phyloP scores from a whole-genome alignment of 1,140 invertebrate species.

The Pachypeltis micranthus region DNA sequence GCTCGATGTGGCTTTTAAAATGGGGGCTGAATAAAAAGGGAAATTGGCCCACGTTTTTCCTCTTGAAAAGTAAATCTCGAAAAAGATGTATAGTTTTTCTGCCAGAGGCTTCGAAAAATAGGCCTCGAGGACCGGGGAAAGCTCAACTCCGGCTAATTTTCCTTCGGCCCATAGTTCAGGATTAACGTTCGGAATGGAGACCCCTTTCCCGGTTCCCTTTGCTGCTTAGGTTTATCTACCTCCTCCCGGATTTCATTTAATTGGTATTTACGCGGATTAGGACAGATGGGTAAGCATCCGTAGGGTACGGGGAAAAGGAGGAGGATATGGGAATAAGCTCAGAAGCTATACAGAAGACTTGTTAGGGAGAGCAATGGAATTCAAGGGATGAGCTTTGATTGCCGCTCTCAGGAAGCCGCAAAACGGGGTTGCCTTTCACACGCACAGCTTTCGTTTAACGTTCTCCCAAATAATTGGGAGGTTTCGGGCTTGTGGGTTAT shows the following conservation, averaged over 20 bases:
- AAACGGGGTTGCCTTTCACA: no score
- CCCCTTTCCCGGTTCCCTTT: not conserved
- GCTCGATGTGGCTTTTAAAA: slow-evolving; percentile 7
- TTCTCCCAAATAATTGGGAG: no score
- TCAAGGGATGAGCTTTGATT: no score
- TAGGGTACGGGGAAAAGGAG: not conserved
- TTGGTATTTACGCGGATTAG: slow-evolving; percentile 6
- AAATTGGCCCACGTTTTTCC: not conserved
- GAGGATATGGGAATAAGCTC: no score
- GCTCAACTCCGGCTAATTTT: not conserved
- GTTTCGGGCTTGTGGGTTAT: no score
- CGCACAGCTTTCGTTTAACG: no score
- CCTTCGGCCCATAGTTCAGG: slow-evolving; percentile 1
- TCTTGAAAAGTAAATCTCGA: not conserved
- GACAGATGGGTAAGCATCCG: not conserved
- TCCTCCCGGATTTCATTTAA: slow-evolving; percentile 1
- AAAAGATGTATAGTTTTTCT: slow-evolving; percentile 8
- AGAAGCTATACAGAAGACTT: no score
- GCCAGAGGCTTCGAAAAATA: not conserved
- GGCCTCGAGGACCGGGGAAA: not conserved
- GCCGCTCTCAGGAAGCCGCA: no score
- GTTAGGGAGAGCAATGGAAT: no score
- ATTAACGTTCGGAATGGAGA: not conserved
- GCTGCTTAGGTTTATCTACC: not conserved
- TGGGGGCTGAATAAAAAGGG: not conserved